Evolutionary conservation across 1,140 invertebrate genomes (phyloP).

Genomic region (Meloidogyne chitwoodi): DNA sequence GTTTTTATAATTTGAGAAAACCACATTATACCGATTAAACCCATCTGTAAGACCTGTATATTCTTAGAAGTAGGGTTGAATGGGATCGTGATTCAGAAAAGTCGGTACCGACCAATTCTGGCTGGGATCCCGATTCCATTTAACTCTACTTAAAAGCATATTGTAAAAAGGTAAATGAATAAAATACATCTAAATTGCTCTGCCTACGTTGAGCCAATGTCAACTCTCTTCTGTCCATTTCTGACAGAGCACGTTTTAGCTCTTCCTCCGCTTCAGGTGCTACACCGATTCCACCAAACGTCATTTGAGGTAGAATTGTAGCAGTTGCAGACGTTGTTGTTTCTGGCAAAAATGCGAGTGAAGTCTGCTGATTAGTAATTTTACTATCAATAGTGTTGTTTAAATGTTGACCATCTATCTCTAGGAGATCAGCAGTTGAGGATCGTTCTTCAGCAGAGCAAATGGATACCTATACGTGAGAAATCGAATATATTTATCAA

Average conservation of each 20-base stretch:
- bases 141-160: too few species aligned
- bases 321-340: neutral
- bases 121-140: too few species aligned
- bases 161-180: too few species aligned
- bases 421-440: neutral
- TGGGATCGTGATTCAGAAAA: too few species aligned
- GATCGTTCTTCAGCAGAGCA: neutral
- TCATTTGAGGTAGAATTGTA: neutral
- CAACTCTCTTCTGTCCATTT: conserved; percentile 29
- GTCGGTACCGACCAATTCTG: too few species aligned
- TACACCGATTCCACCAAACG: neutral
- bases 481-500: neutral
- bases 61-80: too few species aligned
- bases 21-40: too few species aligned
- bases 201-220: conserved; percentile 48
- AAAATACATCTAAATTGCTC: conserved; percentile 53
- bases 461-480: conserved; percentile 11
- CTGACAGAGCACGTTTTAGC: conserved; percentile 12
- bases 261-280: neutral
- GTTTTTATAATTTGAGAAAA: too few species aligned
- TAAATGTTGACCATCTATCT: neutral
- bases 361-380: neutral
- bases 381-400: neutral
- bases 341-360: neutral
- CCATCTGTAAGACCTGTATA: too few species aligned